Conservation (phyloP, 2,888 invertebrate species). For the Meiosimyza platycephala region DNA sequence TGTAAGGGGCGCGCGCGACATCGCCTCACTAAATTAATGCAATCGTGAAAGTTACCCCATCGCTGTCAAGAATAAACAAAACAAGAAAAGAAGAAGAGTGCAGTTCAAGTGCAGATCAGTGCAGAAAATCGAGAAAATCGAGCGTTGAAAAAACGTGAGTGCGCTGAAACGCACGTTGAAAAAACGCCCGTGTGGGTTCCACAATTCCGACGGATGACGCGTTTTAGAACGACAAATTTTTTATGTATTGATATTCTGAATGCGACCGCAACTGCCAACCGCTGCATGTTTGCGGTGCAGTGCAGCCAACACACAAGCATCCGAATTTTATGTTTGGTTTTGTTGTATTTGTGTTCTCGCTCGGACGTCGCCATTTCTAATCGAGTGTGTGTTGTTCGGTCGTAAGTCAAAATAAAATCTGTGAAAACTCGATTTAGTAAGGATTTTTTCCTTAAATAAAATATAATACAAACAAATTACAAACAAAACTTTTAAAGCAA, state of each 20-base stretch:
- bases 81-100: no score
- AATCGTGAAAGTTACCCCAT: no score
- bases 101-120: no score
- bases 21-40: no score
- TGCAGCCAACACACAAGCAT: constrained; percentile 11
- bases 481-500: neutral
- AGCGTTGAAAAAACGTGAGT: no score
- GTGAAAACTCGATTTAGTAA: constrained; percentile 30
- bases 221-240: no score
- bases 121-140: no score
- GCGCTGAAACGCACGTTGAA: no score
- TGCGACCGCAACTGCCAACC: neutral
- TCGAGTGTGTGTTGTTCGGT: constrained; percentile 35
- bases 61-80: no score
- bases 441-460: constrained; percentile 19
- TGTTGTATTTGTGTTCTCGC: constrained; percentile 36
- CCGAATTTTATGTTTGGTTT: constrained; percentile 29
- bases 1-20: no score
- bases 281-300: neutral
- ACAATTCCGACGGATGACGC: no score
- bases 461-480: constrained; percentile 24
- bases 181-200: no score
- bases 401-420: constrained; percentile 36
- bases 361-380: constrained; percentile 37
- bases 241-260: neutral